A percentile compares a stretch with the other conserved stretches of the same genome.
These are phyloP conservation scores for Linyphia triangularis DNA, from an alignment of 2,888 invertebrate genomes.

Conservation along the genomic window DNA sequence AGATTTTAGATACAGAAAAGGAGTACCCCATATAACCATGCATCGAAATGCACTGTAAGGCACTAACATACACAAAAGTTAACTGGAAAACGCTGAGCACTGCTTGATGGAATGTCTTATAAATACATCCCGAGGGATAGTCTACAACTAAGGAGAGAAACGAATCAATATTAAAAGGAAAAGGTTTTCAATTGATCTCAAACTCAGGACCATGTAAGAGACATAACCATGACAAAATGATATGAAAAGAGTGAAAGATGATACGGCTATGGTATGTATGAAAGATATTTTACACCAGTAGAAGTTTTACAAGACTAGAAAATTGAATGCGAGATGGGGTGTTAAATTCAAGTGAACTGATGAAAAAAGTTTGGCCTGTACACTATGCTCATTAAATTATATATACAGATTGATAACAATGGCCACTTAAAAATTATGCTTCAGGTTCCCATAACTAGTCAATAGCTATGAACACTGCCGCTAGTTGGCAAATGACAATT, in stretches of 20 bases:
- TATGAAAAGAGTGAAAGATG: slow-evolving; percentile 36
- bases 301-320: slow-evolving; percentile 67
- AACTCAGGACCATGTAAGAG: slow-evolving; percentile 9
- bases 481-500: slow-evolving; percentile 37
- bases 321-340: slow-evolving; percentile 74
- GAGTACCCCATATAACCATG: slow-evolving; percentile 63
- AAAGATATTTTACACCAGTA: slow-evolving; percentile 50
- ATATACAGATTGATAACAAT: slow-evolving; percentile 73
- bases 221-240: slow-evolving; percentile 35
- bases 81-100: slow-evolving; percentile 52
- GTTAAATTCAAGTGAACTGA: slow-evolving; percentile 70
- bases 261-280: slow-evolving; percentile 20
- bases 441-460: slow-evolving; percentile 45
- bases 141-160: slow-evolving; percentile 14
- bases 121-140: slow-evolving; percentile 5
- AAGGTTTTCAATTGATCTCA: background rate
- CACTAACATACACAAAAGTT: slow-evolving; percentile 63
- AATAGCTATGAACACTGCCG: slow-evolving; percentile 47
- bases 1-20: slow-evolving; percentile 54
- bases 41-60: slow-evolving; percentile 71
- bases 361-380: slow-evolving; percentile 74
- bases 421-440: slow-evolving; percentile 65
- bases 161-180: background rate
- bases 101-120: slow-evolving; percentile 66
- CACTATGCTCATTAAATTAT: slow-evolving; percentile 71